Conservation (phyloP, 2,888 invertebrate genomes). For the Andrena flavipes region DNA sequence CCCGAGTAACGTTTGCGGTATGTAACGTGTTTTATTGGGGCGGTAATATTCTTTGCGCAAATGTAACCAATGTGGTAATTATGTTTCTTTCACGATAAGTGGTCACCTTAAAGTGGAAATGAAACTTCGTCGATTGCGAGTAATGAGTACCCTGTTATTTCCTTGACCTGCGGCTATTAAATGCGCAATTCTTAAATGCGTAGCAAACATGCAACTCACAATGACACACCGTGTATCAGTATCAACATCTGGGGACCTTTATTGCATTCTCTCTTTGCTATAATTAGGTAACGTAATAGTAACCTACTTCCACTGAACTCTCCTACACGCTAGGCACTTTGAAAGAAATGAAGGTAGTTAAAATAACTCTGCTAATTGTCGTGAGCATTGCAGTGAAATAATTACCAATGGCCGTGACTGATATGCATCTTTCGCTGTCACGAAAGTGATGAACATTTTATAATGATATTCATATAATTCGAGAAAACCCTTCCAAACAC, state of each 20-base stretch:
- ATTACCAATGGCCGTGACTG: too few species aligned
- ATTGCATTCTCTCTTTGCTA: background rate
- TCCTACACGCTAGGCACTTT: too few species aligned
- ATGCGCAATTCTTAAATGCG: background rate
- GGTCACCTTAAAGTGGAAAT: slow-evolving; percentile 15
- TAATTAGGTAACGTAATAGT: background rate
- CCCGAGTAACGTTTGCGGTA: background rate
- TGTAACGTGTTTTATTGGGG: background rate
- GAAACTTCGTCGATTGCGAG: background rate
- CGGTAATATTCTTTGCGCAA: too few species aligned
- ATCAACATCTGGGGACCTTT: background rate
- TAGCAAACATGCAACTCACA: slow-evolving; percentile 10
- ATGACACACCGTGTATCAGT: background rate
- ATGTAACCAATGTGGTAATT: background rate
- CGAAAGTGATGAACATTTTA: too few species aligned
- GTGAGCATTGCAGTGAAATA: too few species aligned
- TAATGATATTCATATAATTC: too few species aligned
- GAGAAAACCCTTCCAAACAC: too few species aligned
- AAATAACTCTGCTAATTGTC: too few species aligned
- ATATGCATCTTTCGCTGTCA: too few species aligned
- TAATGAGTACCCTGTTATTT: slow-evolving; percentile 29
- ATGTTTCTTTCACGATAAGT: background rate
- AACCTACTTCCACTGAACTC: too few species aligned
- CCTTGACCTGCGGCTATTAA: slow-evolving; percentile 30
- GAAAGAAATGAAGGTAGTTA: too few species aligned